These are phyloP conservation scores for Phocoena sinus DNA, from an alignment of 2,113 vertebrate genomes.

Conservation along the genomic window DNA sequence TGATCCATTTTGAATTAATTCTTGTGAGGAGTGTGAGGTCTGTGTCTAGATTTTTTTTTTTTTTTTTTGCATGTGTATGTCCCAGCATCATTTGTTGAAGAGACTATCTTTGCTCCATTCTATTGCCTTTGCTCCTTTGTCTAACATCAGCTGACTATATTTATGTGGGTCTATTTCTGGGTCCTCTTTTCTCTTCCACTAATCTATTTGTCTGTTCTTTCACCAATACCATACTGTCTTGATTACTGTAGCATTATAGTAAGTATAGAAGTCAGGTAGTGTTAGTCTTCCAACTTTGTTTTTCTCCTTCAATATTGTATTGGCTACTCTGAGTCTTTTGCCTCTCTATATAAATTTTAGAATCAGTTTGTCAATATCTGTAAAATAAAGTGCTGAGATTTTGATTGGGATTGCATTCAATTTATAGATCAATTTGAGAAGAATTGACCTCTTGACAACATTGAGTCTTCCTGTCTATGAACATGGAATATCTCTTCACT, in stretches of 20 bases:
- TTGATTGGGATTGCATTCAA: neutral
- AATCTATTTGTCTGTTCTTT: neutral
- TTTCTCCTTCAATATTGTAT: neutral
- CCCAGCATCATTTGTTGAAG: neutral
- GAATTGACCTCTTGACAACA: neutral
- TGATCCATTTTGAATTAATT: neutral
- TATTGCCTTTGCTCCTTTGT: neutral
- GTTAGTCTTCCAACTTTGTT: neutral
- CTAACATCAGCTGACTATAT: neutral
- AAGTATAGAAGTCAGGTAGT: neutral
- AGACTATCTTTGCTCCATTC: neutral
- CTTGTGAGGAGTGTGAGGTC: neutral
- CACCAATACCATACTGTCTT: neutral
- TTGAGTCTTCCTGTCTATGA: neutral
- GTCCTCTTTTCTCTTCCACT: neutral
- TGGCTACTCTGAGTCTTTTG: neutral
- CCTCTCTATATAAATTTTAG: neutral
- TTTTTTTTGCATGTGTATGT: neutral
- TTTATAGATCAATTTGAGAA: neutral
- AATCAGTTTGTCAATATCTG: neutral
- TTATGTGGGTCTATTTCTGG: neutral
- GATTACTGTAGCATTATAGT: neutral
- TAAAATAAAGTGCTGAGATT: neutral
- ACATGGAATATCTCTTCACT: neutral
- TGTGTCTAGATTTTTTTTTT: neutral